phyloP scores from a whole-genome alignment of 2,113 vertebrate genomes.

The Tringa solitaria region DNA sequence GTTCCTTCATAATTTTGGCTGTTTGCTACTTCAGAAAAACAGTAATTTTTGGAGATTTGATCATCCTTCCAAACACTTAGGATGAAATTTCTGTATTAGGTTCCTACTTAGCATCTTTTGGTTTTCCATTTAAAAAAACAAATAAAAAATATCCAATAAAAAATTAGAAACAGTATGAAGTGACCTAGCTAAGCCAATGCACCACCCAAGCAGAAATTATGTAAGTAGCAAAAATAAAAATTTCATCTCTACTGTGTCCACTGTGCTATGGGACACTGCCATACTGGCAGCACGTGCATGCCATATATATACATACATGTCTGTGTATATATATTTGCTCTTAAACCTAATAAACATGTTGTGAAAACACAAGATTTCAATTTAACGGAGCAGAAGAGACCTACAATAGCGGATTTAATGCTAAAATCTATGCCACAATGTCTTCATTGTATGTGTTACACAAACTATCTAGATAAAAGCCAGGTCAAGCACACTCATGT shows the following conservation, averaged over 20 bases:
- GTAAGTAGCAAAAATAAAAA: background rate
- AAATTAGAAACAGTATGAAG: background rate
- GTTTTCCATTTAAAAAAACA: background rate
- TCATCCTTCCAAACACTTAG: background rate
- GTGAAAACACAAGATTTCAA: background rate
- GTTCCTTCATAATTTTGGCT: background rate
- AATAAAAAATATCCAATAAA: background rate
- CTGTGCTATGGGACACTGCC: background rate
- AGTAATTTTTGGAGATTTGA: background rate
- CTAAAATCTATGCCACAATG: background rate
- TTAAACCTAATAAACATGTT: background rate
- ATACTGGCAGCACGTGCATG: background rate
- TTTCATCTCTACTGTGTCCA: background rate
- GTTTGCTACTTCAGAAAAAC: background rate
- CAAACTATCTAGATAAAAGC: background rate
- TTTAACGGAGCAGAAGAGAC: background rate
- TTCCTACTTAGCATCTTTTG: background rate
- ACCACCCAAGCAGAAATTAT: background rate
- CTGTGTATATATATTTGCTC: no score
- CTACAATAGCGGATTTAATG: background rate
- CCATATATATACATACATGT: no score
- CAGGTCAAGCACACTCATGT: background rate
- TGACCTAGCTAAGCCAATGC: background rate
- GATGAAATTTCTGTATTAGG: background rate
- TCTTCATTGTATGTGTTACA: background rate